These are phyloP conservation scores for Otolemur crassicaudatus DNA, from an alignment of 2,797 vertebrate species.

Conservation along the genomic window DNA sequence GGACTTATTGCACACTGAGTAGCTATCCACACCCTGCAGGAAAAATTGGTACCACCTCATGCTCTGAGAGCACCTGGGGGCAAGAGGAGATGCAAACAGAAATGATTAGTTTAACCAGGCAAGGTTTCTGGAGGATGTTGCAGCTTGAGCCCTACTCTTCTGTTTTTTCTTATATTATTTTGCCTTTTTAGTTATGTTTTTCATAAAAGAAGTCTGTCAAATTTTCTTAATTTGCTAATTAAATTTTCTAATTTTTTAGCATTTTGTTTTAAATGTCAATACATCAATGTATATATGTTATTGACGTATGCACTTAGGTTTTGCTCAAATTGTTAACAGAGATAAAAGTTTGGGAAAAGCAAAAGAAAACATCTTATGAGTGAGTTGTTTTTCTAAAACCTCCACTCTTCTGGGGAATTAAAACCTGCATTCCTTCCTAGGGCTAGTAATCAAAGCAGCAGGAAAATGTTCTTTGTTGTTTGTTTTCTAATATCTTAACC, in stretches of 20 bases:
- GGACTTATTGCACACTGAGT: neutral
- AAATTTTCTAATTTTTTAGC: neutral
- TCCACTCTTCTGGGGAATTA: no score
- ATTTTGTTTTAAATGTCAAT: neutral
- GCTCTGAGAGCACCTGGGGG: neutral
- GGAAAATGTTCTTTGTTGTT: no score
- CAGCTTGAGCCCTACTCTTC: neutral
- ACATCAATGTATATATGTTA: neutral
- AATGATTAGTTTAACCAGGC: conserved; percentile 55
- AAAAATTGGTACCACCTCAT: neutral
- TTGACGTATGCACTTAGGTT: neutral
- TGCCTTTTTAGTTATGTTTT: neutral
- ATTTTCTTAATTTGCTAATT: neutral
- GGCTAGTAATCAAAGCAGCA: no score
- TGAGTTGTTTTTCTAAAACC: no score
- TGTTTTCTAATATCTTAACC: no score
- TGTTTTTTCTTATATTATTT: neutral
- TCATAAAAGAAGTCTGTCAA: neutral
- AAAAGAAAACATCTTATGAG: no score
- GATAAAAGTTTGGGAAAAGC: no score
- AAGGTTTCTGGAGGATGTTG: neutral
- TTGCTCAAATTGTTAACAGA: neutral
- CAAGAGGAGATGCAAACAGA: neutral
- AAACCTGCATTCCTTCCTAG: no score
- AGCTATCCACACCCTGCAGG: neutral